Percentiles rank a stretch among this genome's conserved stretches.
These are phyloP conservation scores for Octomys mimax DNA, from an alignment of 2,797 vertebrate species.

Conservation along the genomic window DNA sequence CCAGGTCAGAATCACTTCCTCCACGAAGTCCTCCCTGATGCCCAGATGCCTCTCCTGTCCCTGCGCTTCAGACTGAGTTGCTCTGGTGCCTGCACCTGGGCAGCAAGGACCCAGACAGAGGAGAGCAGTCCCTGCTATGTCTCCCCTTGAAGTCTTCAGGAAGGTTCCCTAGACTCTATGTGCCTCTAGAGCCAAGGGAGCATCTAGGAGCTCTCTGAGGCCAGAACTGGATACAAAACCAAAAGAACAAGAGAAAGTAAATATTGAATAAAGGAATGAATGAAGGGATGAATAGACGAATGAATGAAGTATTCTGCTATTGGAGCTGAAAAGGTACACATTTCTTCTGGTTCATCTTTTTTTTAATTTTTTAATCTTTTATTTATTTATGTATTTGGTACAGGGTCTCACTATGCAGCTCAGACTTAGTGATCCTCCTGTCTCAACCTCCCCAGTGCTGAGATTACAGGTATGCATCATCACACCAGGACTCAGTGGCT, in stretches of 20 bases:
- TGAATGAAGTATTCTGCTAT: neutral
- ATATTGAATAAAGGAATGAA: neutral
- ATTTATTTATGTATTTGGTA: no score
- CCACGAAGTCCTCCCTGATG: conserved; percentile 17
- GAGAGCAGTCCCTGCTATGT: accelerated
- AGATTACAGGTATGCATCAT: no score
- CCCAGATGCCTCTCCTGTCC: neutral
- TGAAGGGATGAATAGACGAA: neutral
- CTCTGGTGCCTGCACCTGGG: neutral
- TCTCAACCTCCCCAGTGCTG: no score
- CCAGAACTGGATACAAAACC: neutral
- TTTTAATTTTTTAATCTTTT: no score
- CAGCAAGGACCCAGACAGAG: neutral
- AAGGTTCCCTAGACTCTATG: neutral
- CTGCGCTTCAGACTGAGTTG: neutral
- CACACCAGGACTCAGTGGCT: no score
- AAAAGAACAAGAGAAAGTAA: neutral
- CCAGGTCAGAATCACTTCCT: neutral
- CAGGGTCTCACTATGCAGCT: no score
- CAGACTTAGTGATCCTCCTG: no score
- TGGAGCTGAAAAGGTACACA: neutral
- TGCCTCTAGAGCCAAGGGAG: neutral
- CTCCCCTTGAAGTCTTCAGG: neutral
- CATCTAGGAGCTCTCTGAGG: neutral
- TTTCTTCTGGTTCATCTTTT: neutral